Base-by-base conservation (phyloP, 2,797 vertebrate species). In the Coracias cyanogaster region DNA sequence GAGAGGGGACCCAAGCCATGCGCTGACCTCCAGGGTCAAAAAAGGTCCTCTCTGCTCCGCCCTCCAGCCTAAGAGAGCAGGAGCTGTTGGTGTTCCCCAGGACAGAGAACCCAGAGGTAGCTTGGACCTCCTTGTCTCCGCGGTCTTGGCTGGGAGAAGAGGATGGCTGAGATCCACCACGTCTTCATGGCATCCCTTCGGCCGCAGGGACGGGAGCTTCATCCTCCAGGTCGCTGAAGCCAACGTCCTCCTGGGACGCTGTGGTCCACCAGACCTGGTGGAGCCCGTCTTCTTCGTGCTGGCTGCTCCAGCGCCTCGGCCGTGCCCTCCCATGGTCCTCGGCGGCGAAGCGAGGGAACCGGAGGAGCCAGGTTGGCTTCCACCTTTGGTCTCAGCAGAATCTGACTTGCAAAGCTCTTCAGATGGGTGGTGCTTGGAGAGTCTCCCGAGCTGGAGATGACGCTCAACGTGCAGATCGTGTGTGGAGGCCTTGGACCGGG, bases 241-340 rank as follows among this genome's bases (percentile, higher is more conserved):
- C 37, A 37, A 37, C 37, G 37, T 37, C 37, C 37, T 37, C 37
- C 37, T n/a, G n/a, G n/a, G n/a, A n/a, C n/a, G n/a, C n/a, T n/a
- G n/a, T n/a, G n/a, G n/a, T n/a, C n/a, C n/a, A n/a, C n/a, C n/a
- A n/a, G n/a, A n/a, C n/a, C n/a, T 43, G 41, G 41, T 43, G 41
- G 41, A 43, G 41, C 24, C 45, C 54, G 13, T 62, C 6, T 0
- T 39, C 51, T 71, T 26, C 6, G 20, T 39, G 39, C 35, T 60
- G 48, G 25, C 52, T 51, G 26, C 55, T 86, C 86, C n/a, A 25
- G 31, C 4, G 4, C n/a, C 20, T 82, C 37, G 72, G 65, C 31
- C 1, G 0, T 78, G 58, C 28, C 29, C 15, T 64, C 29, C 24
- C 0, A 0, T 64, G 78, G 25, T 18, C 57, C 28, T 78, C 16